A percentile compares a stretch with the other conserved stretches of the same genome.
These are phyloP conservation scores for Margaritifera margaritifera DNA, from an alignment of 2,888 invertebrate species.

Conservation along the genomic window DNA sequence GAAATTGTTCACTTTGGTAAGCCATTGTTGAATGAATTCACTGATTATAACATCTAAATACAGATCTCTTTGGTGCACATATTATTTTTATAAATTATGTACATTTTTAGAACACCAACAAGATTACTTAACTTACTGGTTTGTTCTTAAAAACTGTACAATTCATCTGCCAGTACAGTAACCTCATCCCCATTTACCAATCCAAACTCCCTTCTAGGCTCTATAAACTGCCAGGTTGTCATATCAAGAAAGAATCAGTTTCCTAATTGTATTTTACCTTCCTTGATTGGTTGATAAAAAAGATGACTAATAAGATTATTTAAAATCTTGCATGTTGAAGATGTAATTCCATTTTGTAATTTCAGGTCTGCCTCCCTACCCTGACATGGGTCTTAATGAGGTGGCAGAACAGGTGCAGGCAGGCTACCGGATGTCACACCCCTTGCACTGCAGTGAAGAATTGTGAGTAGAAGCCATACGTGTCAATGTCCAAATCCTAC, in stretches of 20 bases:
- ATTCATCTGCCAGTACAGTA: too few relatives aligned
- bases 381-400: conserved; percentile 92
- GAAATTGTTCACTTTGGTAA: conserved; percentile 90
- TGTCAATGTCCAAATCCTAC: too few relatives aligned
- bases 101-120: neutral
- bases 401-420: conserved; percentile 86
- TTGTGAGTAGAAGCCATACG: conserved; percentile 74
- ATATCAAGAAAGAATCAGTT: too few relatives aligned
- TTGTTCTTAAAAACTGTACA: neutral
- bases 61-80: neutral
- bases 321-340: neutral
- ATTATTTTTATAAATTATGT: neutral
- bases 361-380: conserved; percentile 93
- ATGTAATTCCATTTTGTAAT: conserved; percentile 3
- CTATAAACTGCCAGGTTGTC: too few relatives aligned
- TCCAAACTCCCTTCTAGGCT: too few relatives aligned
- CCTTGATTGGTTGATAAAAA: too few relatives aligned
- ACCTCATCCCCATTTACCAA: too few relatives aligned
- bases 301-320: too few relatives aligned
- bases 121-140: neutral
- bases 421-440: conserved; percentile 91
- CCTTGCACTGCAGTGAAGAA: conserved; percentile 93
- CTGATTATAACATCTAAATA: neutral
- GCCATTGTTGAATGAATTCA: conserved; percentile 16
- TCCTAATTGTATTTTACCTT: too few relatives aligned